These are phyloP conservation scores for Heterocephalus glaber DNA, from an alignment of 2,113 vertebrate genomes.

Conservation along the genomic window DNA sequence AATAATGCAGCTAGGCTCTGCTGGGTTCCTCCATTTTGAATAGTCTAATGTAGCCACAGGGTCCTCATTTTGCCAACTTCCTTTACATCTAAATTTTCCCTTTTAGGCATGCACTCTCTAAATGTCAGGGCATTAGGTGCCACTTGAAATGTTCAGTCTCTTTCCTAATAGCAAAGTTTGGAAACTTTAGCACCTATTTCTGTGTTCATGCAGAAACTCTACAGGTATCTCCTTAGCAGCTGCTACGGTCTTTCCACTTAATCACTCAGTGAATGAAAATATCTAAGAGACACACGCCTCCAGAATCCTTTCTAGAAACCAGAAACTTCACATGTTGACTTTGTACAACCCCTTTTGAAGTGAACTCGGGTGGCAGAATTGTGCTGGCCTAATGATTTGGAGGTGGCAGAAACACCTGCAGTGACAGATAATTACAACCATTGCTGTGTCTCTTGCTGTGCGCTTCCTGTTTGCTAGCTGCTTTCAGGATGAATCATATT, in stretches of 20 bases:
- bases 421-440: conserved; percentile 72
- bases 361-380: conserved; percentile 37
- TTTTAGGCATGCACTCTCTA: conserved; percentile 13
- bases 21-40: not conserved
- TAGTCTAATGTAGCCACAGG: not conserved
- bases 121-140: conserved; percentile 38
- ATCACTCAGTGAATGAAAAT: conserved; percentile 20
- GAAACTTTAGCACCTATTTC: conserved; percentile 4
- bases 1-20: not conserved
- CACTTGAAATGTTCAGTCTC: conserved; percentile 33
- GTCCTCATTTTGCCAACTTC: not conserved
- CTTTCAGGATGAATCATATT: conserved; percentile 69
- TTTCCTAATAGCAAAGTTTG: conserved; percentile 39
- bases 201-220: not conserved
- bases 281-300: not conserved
- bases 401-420: conserved; percentile 70
- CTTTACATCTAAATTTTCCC: conserved; percentile 33
- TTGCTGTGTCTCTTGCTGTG: conserved; percentile 13
- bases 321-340: conserved; percentile 24
- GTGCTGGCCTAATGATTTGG: conserved; percentile 42
- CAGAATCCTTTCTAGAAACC: conserved; percentile 55
- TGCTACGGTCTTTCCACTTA: not conserved
- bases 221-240: not conserved
- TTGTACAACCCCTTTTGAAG: conserved; percentile 40
- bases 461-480: conserved; percentile 67